Evolutionary conservation across 2,888 invertebrate genomes (phyloP).

Genomic region (Tachina grossa): DNA sequence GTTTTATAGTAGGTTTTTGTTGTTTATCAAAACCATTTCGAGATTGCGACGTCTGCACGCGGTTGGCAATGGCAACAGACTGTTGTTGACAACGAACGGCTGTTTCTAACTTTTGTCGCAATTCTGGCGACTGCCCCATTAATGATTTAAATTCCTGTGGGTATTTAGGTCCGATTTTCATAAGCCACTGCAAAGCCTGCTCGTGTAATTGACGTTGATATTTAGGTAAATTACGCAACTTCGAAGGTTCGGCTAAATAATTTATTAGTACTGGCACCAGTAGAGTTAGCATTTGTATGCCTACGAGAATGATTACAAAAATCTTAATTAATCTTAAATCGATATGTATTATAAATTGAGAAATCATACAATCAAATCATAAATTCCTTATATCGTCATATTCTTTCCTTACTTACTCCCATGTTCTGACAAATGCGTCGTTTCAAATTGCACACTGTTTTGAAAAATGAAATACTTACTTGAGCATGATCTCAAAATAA

Average conservation of each 20-base stretch:
- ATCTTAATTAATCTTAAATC: constrained; percentile 59
- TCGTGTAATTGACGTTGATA: constrained; percentile 91
- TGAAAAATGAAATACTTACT: no score
- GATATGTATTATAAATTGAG: not conserved
- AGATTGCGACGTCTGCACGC: constrained; percentile 84
- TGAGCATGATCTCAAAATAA: no score
- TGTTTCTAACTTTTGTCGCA: constrained; percentile 91
- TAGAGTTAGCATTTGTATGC: constrained; percentile 93
- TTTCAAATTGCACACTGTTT: no score
- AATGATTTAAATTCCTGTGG: constrained; percentile 96
- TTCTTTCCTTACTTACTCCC: no score
- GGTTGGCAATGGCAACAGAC: constrained; percentile 83
- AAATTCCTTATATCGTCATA: no score
- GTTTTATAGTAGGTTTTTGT: constrained; percentile 90
- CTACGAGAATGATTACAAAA: constrained; percentile 84
- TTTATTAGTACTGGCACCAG: constrained; percentile 95
- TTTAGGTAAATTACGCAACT: constrained; percentile 85
- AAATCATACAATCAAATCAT: no score
- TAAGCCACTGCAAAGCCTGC: constrained; percentile 93
- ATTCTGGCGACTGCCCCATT: constrained; percentile 91
- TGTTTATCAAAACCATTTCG: constrained; percentile 79
- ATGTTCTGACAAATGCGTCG: no score
- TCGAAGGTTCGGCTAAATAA: constrained; percentile 89
- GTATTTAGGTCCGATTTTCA: constrained; percentile 95
- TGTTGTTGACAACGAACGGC: constrained; percentile 91